Evolutionary conservation across 1,140 invertebrate species (phyloP), one percentile per base, ranked within the genome.

Genomic region (Rhizoglyphus robini): DNA sequence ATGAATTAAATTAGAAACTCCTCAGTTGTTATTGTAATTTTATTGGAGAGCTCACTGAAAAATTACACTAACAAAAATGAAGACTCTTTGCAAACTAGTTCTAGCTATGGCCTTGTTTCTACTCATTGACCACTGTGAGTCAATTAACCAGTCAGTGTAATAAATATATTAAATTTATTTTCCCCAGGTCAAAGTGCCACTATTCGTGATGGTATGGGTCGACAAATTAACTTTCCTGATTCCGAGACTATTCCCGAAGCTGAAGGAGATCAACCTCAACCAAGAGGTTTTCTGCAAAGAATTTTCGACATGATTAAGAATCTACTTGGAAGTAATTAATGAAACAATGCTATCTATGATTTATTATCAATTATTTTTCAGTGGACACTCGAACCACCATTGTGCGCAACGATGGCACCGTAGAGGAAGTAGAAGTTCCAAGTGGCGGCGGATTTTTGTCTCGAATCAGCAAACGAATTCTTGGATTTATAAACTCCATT

Each of bases 281-380:
- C n/a, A n/a, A 8, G 32, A 2, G 27, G 29, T 46, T 29, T 60
- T 3, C 31, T 60, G 23, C 58, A 60, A 4, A 18, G 8, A n/a
- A 60, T 60, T n/a, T 29, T 60, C 30, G 58, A 60, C 23, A 60
- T 60, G 58, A 32, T 60, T 27, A 60, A 60, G 15, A 41, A 29
- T 11, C 15, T 60, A n/a, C 27, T 60, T 46, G 58, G 58, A 60
- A 29, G 58, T 60, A 60, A 60, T 18, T 30, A 54, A 5, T 54
- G 8, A 13, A 54, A 25, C 5, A 30, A 54, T 11, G 5, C 20
- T 54, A 8, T 8, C 20, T 23, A 8, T 54, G 2, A 23, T 32
- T 58, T 32, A 3, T 1, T 58, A 18, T 32, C 2, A 29, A 58
- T 59, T 38, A 8, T 4, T 8, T 60, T 23, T 23, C 2, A 60